Evolutionary conservation across 2,888 invertebrate species (phyloP), one percentile per base, ranked within the genome.

Genomic region (Nymphalis urticae): DNA sequence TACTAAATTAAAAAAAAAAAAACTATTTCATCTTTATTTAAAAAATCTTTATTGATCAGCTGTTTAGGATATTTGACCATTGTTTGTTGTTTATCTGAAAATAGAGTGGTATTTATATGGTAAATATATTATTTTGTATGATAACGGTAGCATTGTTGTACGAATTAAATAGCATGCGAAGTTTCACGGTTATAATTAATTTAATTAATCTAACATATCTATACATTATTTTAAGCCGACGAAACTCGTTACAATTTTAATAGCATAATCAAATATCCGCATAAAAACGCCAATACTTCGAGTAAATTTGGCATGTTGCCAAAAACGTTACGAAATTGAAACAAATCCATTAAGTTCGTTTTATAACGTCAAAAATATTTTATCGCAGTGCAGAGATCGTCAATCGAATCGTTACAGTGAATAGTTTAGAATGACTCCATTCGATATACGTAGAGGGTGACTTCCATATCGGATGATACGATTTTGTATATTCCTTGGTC

Each of bases 341-440:
- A 73, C 71, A 75, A 75, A 75, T 72, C 75, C 72, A 75, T 75
- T 75, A 71, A 71, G 64, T 69, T 68, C 71, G 72, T 72, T 66
- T 66, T 68, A 74, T 68, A 71, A 65, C 73, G 73, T 76, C 76
- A 76, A 76, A 76, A 75, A 72, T 70, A 67, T 72, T 70, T 71
- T 72, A 79, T 74, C 75, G 75, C 64, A 59, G 75, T 85, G 80
- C 71, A 81, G 71, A 80, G 80, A 81, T 84, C 84, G 80, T 85
- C 86, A 87, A 86, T 87, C 81, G 88, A 88, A 86, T 84, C 85
- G 84, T 81, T 83, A 82, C 88, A 85, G 85, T 84, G 87, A 85
- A 88, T 90, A 90, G 89, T 90, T 89, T 85, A 87, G 86, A 89
- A 90, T 88, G 87, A 88, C 87, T 90, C 89, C 89, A 90, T 88